These are phyloP conservation scores for Dolichomitus sp. DNA, from an alignment of 2,888 invertebrate genomes.

Conservation along the genomic window DNA sequence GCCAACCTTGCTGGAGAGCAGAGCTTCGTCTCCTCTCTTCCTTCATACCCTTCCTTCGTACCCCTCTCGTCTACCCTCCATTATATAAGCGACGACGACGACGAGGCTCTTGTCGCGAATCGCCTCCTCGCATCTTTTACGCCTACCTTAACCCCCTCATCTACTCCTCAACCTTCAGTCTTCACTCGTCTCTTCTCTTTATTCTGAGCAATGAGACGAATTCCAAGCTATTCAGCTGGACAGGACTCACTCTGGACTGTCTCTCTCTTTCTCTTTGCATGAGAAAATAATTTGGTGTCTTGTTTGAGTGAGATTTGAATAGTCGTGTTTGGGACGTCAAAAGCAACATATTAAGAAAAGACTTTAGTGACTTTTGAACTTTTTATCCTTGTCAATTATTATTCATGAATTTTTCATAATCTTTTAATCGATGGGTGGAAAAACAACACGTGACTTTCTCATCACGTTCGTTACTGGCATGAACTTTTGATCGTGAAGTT, in stretches of 20 bases:
- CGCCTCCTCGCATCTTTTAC: slow-evolving; percentile 66
- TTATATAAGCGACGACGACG: slow-evolving; percentile 59
- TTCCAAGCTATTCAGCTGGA: slow-evolving; percentile 29
- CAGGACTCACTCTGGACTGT: neutral
- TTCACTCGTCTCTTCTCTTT: slow-evolving; percentile 16
- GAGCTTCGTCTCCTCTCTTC: slow-evolving; percentile 10
- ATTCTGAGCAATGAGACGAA: slow-evolving; percentile 38
- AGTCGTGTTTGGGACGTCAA: neutral
- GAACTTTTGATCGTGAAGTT: no score
- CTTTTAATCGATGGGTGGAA: no score
- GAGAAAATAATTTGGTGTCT: slow-evolving; percentile 9
- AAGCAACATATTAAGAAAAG: neutral
- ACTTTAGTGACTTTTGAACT: no score
- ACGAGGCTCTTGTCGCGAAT: slow-evolving; percentile 55
- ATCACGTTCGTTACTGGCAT: no score
- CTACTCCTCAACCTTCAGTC: slow-evolving; percentile 9
- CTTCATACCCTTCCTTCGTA: slow-evolving; percentile 6
- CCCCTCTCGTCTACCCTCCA: slow-evolving; percentile 45
- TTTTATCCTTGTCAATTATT: no score
- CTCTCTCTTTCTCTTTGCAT: slow-evolving; percentile 2
- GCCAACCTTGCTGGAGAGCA: slow-evolving; percentile 38
- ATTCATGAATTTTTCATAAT: no score
- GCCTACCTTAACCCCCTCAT: slow-evolving; percentile 51
- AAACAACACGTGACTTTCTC: no score
- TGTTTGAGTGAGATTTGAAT: slow-evolving; percentile 10